phyloP scores from a whole-genome alignment of 2,113 vertebrate species.

The Athene noctua region DNA sequence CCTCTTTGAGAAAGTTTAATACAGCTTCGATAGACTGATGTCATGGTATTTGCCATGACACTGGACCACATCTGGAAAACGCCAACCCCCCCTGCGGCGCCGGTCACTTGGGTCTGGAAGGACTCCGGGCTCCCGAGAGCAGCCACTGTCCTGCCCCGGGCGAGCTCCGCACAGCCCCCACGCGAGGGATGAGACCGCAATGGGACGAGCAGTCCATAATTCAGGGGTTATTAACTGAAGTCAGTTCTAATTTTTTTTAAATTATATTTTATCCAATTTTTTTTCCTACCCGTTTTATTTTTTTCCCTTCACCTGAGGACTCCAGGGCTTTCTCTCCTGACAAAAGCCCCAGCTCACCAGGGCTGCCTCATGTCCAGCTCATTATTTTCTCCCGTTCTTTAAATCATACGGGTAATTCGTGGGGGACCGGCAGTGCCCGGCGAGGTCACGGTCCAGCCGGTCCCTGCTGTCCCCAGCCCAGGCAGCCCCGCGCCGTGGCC shows the following conservation, averaged over 20 bases:
- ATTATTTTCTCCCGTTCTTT: background rate
- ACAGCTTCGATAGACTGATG: background rate
- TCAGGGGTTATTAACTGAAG: constrained; percentile 72
- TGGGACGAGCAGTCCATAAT: constrained; percentile 68
- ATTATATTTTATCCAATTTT: constrained; percentile 67
- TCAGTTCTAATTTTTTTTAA: constrained; percentile 64
- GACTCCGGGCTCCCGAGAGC: constrained; percentile 41
- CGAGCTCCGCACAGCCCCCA: constrained; percentile 14
- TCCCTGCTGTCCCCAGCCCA: background rate
- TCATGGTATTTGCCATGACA: background rate
- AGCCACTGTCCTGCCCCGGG: constrained; percentile 43
- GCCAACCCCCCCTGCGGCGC: background rate
- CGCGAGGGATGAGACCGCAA: constrained; percentile 41
- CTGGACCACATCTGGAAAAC: background rate
- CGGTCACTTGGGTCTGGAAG: constrained; percentile 3
- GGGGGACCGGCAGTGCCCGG: background rate
- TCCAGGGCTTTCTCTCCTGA: constrained; percentile 10
- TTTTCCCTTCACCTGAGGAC: background rate
- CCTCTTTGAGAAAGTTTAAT: background rate
- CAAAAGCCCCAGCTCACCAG: constrained; percentile 7
- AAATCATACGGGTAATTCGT: background rate
- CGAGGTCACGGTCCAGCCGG: background rate
- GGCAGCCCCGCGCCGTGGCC: background rate
- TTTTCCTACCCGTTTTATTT: constrained; percentile 9
- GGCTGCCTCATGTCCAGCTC: background rate